Evolutionary conservation across 2,113 vertebrate genomes (phyloP).

Genomic region (Plecturocebus donacophilus): DNA sequence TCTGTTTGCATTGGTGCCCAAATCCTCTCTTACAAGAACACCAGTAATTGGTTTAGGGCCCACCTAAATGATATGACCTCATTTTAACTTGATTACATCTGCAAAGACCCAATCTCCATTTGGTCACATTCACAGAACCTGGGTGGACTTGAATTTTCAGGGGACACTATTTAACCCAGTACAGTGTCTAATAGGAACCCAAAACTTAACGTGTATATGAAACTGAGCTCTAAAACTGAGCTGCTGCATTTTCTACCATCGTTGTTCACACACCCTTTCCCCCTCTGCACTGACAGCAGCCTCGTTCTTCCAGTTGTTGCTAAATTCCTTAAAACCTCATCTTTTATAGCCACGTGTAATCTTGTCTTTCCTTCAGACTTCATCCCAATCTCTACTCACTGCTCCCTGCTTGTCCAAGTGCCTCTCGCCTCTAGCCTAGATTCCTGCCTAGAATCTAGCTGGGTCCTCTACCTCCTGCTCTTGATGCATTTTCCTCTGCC

Average conservation of each 20-base stretch:
- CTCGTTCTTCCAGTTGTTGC: neutral
- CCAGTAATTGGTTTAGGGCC: neutral
- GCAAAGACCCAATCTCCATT: neutral
- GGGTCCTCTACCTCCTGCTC: neutral
- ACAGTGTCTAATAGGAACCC: neutral
- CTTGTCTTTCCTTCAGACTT: neutral
- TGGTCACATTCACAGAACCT: neutral
- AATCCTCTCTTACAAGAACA: neutral
- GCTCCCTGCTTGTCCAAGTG: no score
- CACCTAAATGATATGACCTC: neutral
- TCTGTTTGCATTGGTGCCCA: neutral
- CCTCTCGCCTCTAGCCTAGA: neutral
- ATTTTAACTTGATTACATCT: neutral
- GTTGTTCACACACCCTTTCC: no score
- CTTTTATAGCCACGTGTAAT: neutral
- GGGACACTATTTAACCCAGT: neutral
- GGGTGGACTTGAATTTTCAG: neutral
- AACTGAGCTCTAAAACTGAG: no score
- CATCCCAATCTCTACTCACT: fast-evolving
- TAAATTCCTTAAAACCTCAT: neutral
- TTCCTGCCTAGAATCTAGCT: no score
- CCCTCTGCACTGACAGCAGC: neutral
- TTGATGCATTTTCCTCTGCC: neutral
- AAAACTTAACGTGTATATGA: fast-evolving
- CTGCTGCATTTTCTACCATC: no score